Percentiles rank a stretch among this genome's conserved stretches.
Conservation (phyloP, 2,113 vertebrate genomes). For the Periophthalmodon schlosseri region DNA sequence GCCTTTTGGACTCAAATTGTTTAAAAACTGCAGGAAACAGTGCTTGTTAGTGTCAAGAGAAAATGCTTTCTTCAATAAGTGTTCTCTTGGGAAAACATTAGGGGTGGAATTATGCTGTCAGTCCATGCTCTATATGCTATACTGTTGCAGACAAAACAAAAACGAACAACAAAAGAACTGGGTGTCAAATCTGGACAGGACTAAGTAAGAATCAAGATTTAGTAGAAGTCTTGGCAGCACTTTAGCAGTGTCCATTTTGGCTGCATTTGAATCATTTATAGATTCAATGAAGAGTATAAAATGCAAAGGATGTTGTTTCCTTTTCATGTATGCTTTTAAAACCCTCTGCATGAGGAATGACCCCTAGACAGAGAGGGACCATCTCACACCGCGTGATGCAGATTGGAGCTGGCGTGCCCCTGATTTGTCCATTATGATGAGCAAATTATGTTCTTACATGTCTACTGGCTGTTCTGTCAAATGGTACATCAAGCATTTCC, state of each 20-base stretch:
- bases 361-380: conserved; percentile 50
- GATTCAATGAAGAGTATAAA: conserved; percentile 20
- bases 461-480: conserved; percentile 71
- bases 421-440: conserved; percentile 72
- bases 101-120: conserved; percentile 40
- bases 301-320: conserved; percentile 24
- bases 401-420: conserved; percentile 69
- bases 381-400: conserved; percentile 58
- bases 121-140: conserved; percentile 26
- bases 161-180: conserved; percentile 17
- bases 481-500: conserved; percentile 55
- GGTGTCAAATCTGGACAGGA: conserved; percentile 35
- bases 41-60: conserved; percentile 24
- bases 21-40: conserved; percentile 47
- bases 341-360: conserved; percentile 48
- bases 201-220: conserved; percentile 40
- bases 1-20: conserved; percentile 35
- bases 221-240: conserved; percentile 23
- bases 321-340: conserved; percentile 38
- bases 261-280: conserved; percentile 27
- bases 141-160: conserved; percentile 22
- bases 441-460: conserved; percentile 70
- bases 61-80: conserved; percentile 38
- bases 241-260: conserved; percentile 12
- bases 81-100: conserved; percentile 54